These are phyloP conservation scores for Chionis minor DNA, from an alignment of 2,113 vertebrate species.

Conservation along the genomic window DNA sequence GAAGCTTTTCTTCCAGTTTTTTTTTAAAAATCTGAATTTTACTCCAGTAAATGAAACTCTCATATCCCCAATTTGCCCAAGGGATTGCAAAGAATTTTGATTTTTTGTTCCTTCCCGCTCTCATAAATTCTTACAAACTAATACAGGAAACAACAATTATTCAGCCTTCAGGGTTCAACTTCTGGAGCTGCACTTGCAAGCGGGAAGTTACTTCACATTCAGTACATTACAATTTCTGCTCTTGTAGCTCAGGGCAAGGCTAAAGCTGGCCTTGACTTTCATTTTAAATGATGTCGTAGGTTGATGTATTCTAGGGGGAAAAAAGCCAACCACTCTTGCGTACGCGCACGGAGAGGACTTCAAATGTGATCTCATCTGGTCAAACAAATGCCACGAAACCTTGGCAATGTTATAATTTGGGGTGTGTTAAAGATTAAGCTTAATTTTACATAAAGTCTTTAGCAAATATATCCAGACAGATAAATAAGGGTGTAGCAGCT, in stretches of 20 bases:
- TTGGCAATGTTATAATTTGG: background rate
- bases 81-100: background rate
- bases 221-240: background rate
- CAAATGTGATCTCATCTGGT: background rate
- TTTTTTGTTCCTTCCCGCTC: background rate
- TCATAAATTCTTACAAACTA: constrained; percentile 46
- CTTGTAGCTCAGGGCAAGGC: constrained; percentile 31
- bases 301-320: background rate
- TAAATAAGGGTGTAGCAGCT: background rate
- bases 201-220: background rate
- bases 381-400: background rate
- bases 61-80: background rate
- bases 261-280: constrained; percentile 10
- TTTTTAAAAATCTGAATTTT: constrained; percentile 24
- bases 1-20: background rate
- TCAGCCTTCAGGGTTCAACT: constrained; percentile 32
- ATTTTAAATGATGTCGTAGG: constrained; percentile 13
- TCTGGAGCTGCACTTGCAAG: background rate
- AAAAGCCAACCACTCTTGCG: background rate
- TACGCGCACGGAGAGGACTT: background rate
- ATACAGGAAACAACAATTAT: constrained; percentile 56
- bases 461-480: background rate
- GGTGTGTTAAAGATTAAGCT: background rate
- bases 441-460: background rate
- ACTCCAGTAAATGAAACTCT: background rate